Percentiles rank a stretch among this genome's conserved stretches.
Evolutionary conservation across 92 coral and sea anemone genomes (phyloP).

Genomic region (Nematostella vectensis): DNA sequence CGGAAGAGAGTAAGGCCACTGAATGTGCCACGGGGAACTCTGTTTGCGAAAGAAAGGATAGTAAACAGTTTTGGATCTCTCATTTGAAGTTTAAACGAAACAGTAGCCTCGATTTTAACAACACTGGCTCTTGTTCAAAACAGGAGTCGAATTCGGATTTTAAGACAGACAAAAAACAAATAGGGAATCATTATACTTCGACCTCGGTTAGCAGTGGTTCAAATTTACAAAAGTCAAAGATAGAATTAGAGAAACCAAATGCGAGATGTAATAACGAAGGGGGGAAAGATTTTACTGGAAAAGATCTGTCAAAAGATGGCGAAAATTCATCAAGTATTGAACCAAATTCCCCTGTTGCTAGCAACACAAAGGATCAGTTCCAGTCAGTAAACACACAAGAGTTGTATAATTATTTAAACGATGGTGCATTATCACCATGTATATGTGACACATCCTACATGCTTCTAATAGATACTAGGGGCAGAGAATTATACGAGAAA

Average conservation of each 20-base stretch:
- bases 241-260: background rate
- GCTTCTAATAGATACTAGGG: constrained; percentile 70
- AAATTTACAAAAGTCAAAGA: background rate
- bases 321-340: constrained; percentile 13
- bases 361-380: constrained; percentile 20
- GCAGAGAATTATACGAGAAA: constrained; percentile 38
- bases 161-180: constrained; percentile 13
- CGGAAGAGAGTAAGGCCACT: no score
- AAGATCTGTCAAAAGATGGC: background rate
- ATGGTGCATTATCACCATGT: constrained; percentile 70
- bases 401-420: constrained; percentile 84
- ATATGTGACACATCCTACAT: constrained; percentile 84
- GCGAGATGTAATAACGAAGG: background rate
- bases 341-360: constrained; percentile 63
- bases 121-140: background rate
- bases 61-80: constrained; percentile 64
- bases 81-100: constrained; percentile 33
- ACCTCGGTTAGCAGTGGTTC: background rate
- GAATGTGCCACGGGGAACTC: constrained; percentile 7
- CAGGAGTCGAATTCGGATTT: constrained; percentile 13
- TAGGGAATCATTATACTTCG: constrained; percentile 6
- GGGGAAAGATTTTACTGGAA: background rate
- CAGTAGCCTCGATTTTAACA: constrained; percentile 23
- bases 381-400: constrained; percentile 47
- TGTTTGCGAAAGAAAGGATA: constrained; percentile 46